These are phyloP conservation scores for Orthonyx spaldingii DNA, from an alignment of 2,113 vertebrate genomes.

Conservation along the genomic window DNA sequence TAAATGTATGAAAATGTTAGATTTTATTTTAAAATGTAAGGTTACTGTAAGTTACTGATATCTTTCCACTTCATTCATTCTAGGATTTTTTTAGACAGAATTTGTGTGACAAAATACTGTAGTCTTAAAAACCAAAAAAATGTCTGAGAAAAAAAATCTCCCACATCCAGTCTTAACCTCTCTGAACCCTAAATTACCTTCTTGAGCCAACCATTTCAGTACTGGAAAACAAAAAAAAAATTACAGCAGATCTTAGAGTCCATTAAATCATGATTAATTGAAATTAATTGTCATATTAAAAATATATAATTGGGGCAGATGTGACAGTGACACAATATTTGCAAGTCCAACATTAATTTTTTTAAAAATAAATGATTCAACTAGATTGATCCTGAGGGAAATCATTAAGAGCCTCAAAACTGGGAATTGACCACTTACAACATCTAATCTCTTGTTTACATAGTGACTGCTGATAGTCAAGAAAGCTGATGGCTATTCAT, in stretches of 20 bases:
- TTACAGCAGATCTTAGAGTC: neutral
- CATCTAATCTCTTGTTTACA: neutral
- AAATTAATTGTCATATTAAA: neutral
- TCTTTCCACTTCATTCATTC: neutral
- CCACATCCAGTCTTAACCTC: neutral
- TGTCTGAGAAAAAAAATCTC: neutral
- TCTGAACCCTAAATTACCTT: neutral
- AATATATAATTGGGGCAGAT: neutral
- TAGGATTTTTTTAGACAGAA: neutral
- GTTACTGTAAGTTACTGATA: neutral
- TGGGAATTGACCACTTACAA: neutral
- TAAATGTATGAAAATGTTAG: neutral
- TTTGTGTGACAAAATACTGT: neutral
- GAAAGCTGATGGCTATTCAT: neutral
- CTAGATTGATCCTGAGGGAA: neutral
- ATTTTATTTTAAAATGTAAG: neutral
- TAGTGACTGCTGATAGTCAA: neutral
- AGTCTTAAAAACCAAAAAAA: neutral
- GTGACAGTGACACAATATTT: neutral
- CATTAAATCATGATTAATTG: neutral
- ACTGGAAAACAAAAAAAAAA: neutral
- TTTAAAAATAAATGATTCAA: neutral
- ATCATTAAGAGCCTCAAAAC: neutral
- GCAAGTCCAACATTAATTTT: neutral
- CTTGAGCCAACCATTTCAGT: neutral